Evolutionary conservation across 2,888 invertebrate genomes (phyloP).

Genomic region (Cosmia pyralina): DNA sequence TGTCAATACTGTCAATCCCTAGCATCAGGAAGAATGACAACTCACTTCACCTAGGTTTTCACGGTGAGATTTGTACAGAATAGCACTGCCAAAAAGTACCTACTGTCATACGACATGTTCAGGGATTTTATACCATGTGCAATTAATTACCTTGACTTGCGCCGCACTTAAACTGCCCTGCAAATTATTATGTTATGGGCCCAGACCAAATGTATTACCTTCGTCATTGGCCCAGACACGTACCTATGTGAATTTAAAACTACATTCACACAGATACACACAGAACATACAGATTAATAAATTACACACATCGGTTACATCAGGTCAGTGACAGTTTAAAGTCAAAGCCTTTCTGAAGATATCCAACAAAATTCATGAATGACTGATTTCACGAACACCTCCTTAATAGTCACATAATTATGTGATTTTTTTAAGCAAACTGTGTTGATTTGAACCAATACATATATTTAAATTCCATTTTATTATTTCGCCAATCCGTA

Average conservation of each 20-base stretch:
- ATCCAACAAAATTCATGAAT: background rate
- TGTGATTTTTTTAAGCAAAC: background rate
- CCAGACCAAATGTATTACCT: too few species aligned
- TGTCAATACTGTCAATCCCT: too few species aligned
- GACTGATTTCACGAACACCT: background rate
- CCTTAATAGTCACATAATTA: background rate
- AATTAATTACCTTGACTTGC: background rate
- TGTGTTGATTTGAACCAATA: background rate
- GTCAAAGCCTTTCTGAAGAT: background rate
- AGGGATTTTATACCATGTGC: background rate
- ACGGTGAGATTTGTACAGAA: too few species aligned
- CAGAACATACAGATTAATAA: background rate
- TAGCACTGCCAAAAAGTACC: background rate
- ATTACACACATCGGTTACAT: background rate
- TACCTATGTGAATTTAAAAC: too few species aligned
- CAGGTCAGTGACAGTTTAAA: constrained; percentile 2
- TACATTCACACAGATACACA: too few species aligned
- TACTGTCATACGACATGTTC: background rate
- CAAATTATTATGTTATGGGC: background rate
- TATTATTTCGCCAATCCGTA: background rate
- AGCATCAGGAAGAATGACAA: too few species aligned
- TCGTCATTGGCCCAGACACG: too few species aligned
- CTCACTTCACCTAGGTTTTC: too few species aligned
- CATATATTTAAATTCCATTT: background rate
- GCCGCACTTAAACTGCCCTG: background rate